These are phyloP conservation scores for Hippocampus zosterae DNA, from an alignment of 2,113 vertebrate genomes.

Conservation along the genomic window DNA sequence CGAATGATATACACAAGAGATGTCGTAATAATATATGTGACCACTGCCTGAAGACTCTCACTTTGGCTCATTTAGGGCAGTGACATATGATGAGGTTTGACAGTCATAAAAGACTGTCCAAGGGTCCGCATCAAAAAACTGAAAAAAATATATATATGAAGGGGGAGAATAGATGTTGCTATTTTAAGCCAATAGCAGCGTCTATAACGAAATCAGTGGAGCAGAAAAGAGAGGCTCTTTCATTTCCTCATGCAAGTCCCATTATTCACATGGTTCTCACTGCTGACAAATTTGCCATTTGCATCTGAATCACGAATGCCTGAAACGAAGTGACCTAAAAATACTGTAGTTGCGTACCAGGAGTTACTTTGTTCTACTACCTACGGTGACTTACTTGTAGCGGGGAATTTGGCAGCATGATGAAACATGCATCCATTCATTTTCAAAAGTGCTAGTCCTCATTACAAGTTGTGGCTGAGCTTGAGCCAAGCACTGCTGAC, in stretches of 20 bases:
- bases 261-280: slow-evolving; percentile 71
- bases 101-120: slow-evolving; percentile 64
- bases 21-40: slow-evolving; percentile 37
- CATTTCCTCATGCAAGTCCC: slow-evolving; percentile 73
- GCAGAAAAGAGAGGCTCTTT: slow-evolving; percentile 76
- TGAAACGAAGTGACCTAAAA: slow-evolving; percentile 73
- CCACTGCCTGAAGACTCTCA: slow-evolving; percentile 41
- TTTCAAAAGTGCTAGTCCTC: not conserved
- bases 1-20: not conserved
- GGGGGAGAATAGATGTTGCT: slow-evolving; percentile 75
- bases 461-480: not conserved
- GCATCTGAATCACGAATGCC: slow-evolving; percentile 74
- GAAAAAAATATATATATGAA: slow-evolving; percentile 20
- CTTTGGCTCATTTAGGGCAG: slow-evolving; percentile 53
- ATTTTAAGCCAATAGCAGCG: slow-evolving; percentile 76
- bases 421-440: not conserved
- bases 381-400: slow-evolving; percentile 37
- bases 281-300: slow-evolving; percentile 73
- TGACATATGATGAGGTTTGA: slow-evolving; percentile 64
- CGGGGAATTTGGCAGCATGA: slow-evolving; percentile 20
- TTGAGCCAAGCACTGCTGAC: not conserved
- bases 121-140: slow-evolving; percentile 40
- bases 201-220: slow-evolving; percentile 78
- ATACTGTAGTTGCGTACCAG: slow-evolving; percentile 24
- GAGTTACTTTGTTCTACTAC: slow-evolving; percentile 47